Conservation (phyloP, 1,140 invertebrate genomes). For the Cydia strobilella region DNA sequence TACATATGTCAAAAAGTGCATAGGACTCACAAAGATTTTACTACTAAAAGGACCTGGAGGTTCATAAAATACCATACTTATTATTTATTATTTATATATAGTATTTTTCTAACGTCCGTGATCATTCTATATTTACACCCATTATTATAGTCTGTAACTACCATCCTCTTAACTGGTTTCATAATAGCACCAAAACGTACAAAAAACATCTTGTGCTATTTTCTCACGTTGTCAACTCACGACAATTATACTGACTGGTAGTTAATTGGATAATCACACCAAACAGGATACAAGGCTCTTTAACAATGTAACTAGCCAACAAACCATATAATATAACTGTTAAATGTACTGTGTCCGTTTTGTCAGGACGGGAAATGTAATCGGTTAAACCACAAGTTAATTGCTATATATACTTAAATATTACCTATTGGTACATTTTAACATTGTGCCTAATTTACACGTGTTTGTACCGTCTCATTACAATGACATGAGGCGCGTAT, state of each 20-base stretch:
- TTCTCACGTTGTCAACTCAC: conserved; percentile 23
- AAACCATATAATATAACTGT: conserved; percentile 10
- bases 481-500: background rate
- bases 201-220: background rate
- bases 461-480: background rate
- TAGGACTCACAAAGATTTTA: no score
- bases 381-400: conserved; percentile 5
- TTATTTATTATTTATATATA: background rate
- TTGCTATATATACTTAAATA: no score
- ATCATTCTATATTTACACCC: background rate
- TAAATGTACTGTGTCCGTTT: conserved; percentile 21
- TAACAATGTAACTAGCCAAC: conserved; percentile 15
- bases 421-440: background rate
- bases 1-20: no score
- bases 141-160: background rate
- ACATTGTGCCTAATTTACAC: background rate
- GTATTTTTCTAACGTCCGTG: no score
- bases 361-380: background rate
- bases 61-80: no score
- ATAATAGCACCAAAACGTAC: background rate
- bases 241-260: conserved; percentile 16
- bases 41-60: no score
- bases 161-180: background rate
- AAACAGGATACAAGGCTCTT: conserved; percentile 24
- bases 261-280: conserved; percentile 20